Evolutionary conservation across 2,797 vertebrate genomes (phyloP).

Genomic region (Pygocentrus nattereri): DNA sequence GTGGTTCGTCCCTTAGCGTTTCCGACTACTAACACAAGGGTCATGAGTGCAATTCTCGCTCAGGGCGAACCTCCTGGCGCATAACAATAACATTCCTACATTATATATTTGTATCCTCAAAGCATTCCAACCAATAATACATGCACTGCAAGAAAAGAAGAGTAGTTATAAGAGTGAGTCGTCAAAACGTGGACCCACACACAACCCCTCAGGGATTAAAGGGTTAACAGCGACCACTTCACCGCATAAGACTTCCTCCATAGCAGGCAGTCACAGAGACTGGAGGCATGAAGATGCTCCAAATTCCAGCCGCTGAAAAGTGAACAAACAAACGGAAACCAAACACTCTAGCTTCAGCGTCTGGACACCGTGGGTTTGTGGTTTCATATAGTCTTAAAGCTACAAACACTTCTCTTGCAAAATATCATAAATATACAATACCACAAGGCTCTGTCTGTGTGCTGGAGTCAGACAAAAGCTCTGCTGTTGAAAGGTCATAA

Average conservation of each 20-base stretch:
- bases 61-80: too few relatives aligned
- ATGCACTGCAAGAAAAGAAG: too few relatives aligned
- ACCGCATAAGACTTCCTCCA: background rate
- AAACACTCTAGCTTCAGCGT: background rate
- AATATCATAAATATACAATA: background rate
- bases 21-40: too few relatives aligned
- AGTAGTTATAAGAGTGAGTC: too few relatives aligned
- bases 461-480: slow-evolving; percentile 15
- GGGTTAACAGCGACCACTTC: background rate
- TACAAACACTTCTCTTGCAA: background rate
- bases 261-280: background rate
- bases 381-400: background rate
- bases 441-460: background rate
- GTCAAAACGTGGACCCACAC: background rate
- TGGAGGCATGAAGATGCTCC: background rate
- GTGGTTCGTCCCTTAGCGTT: too few relatives aligned
- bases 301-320: background rate
- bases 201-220: background rate
- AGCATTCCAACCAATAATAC: too few relatives aligned
- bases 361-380: background rate
- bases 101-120: too few relatives aligned
- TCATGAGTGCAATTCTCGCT: too few relatives aligned
- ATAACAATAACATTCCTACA: too few relatives aligned
- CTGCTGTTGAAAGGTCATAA: slow-evolving; percentile 6
- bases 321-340: background rate